Base-by-base conservation (phyloP, 2,113 vertebrate genomes). In the Seriola quinqueradiata region DNA sequence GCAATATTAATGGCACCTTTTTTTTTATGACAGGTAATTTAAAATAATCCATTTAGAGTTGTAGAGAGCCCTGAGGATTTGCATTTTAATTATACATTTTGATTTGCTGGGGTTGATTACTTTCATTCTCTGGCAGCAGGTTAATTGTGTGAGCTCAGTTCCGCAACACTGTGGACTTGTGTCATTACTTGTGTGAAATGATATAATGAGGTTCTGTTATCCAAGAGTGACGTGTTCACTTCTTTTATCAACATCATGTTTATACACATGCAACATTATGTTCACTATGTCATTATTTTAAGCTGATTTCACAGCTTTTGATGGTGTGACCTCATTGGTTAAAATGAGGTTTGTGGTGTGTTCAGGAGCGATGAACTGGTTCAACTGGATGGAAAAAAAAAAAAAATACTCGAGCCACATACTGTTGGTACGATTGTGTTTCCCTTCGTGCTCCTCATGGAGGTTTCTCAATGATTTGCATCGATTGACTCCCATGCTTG, bases 41-140 rank as follows among this genome's bases (percentile, higher is more conserved):
- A 60, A 82, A 88, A 91, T 85, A 88, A 89, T 91, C 85, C 76
- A 77, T 89, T 91, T 76, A 83, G 83, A 87, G 70, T 72, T 80
- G 25, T 36, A 28, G 78, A 85, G 69, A 86, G 71, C 84, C 84
- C 65, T 16, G 71, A 87, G 84, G 79, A 93, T 92, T 93, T 91
- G 90, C 91, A 93, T 93, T 93, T 93, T 92, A 92, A 93, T 93
- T 90, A 89, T 87, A 87, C 79, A 72, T 85, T 92, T 89, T 89
- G 90, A 92, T 92, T 92, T 46, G 57, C 86, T 13, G 77, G 70
- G 70, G 55, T 90, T 94, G 91, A 94, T 93, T 90, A 92, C 87
- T 91, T 89, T 86, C 78, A 84, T 85, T 90, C 84, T 89, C 70
- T 88, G 85, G 86, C 90, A 84, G 84, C 85, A 89, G 92, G 92